A percentile compares a stretch with the other conserved stretches of the same genome.
phyloP scores from a whole-genome alignment of 2,888 invertebrate genomes.

The Caenorhabditis sp. region DNA sequence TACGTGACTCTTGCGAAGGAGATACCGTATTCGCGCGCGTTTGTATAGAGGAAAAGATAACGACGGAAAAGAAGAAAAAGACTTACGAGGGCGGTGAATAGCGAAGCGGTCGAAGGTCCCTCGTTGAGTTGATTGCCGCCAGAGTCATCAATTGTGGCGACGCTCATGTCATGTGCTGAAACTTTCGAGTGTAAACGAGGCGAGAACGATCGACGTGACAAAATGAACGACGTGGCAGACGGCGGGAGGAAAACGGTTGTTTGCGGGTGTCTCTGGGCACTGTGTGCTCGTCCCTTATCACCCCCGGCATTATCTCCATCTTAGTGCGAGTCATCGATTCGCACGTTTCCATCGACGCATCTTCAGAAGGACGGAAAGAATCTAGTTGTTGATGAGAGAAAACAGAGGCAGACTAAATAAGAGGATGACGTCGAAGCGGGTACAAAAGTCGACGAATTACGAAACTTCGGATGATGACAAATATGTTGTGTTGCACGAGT shows the following conservation, averaged over 20 bases:
- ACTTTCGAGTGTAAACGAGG: too few species aligned
- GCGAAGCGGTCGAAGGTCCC: slow-evolving; percentile 11
- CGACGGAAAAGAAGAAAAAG: not conserved
- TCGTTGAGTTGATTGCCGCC: slow-evolving; percentile 19
- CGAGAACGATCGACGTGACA: slow-evolving; percentile 40
- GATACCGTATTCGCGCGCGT: not conserved
- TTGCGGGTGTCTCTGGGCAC: slow-evolving; percentile 19
- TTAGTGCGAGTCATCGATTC: slow-evolving; percentile 26
- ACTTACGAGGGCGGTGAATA: slow-evolving; percentile 26
- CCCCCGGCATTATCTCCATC: slow-evolving; percentile 28
- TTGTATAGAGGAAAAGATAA: too few species aligned
- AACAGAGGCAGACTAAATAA: too few species aligned
- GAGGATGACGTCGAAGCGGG: not conserved
- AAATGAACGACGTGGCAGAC: slow-evolving; percentile 45
- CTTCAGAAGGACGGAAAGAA: not conserved
- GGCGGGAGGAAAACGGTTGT: slow-evolving; percentile 4
- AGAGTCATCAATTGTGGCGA: slow-evolving; percentile 36
- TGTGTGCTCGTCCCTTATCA: slow-evolving; percentile 43
- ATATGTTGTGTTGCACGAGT: not conserved
- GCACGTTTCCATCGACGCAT: slow-evolving; percentile 15
- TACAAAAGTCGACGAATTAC: too few species aligned
- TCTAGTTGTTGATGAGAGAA: not conserved
- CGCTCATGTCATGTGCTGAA: slow-evolving; percentile 52
- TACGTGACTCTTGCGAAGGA: not conserved
- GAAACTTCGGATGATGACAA: not conserved